These are phyloP conservation scores for Stenoptilia bipunctidactyla DNA, from an alignment of 2,888 invertebrate genomes.

Conservation along the genomic window DNA sequence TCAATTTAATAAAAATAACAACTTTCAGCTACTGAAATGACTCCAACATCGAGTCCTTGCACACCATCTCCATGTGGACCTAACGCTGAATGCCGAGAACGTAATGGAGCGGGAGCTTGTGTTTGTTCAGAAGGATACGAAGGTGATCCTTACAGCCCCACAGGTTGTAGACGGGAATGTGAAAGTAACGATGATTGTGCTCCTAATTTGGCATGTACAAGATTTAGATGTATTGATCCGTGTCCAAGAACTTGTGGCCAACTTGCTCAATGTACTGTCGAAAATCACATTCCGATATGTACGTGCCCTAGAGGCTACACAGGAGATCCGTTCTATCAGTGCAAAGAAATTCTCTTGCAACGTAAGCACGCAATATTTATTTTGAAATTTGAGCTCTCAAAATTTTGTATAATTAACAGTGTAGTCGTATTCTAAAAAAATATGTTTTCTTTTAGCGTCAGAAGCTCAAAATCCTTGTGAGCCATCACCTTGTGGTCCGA, in stretches of 20 bases:
- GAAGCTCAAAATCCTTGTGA: constrained; percentile 79
- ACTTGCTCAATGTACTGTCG: constrained; percentile 82
- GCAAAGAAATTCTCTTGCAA: constrained; percentile 66
- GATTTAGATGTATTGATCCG: constrained; percentile 87
- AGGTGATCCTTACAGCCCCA: constrained; percentile 84
- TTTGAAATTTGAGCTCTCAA: too few species aligned
- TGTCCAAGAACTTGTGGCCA: constrained; percentile 88
- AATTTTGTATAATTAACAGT: too few species aligned
- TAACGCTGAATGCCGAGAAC: constrained; percentile 86
- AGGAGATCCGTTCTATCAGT: constrained; percentile 87
- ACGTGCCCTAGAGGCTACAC: constrained; percentile 81
- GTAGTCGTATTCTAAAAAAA: too few species aligned
- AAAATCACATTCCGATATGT: constrained; percentile 84
- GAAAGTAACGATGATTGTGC: constrained; percentile 83
- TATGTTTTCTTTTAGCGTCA: constrained; percentile 37
- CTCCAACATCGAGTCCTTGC: constrained; percentile 80
- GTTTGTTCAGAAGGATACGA: constrained; percentile 82
- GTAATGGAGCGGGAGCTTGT: constrained; percentile 88
- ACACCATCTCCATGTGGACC: constrained; percentile 88
- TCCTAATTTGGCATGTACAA: constrained; percentile 79
- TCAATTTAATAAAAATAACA: constrained; percentile 9
- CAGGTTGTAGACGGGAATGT: constrained; percentile 82
- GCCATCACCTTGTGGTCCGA: constrained; percentile 89
- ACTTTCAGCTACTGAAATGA: constrained; percentile 71
- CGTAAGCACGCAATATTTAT: too few species aligned